phyloP scores from a whole-genome alignment of 1,140 invertebrate species.

The Lerema accius region DNA sequence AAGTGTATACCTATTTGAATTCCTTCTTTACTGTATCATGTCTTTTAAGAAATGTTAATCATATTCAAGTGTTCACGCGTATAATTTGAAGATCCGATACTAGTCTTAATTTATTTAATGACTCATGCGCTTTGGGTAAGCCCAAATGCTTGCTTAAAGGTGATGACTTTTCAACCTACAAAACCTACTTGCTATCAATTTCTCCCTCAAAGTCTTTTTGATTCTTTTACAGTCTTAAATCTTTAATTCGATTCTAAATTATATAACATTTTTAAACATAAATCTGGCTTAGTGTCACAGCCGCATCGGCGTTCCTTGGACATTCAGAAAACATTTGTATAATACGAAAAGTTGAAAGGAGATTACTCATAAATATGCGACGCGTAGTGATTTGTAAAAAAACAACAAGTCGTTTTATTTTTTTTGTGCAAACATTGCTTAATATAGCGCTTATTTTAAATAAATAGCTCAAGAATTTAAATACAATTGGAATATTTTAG shows the following conservation, averaged over 20 bases:
- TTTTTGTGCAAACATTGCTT: slow-evolving; percentile 19
- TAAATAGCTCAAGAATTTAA: too few species aligned
- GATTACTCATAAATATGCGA: slow-evolving; percentile 53
- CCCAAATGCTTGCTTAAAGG: not conserved
- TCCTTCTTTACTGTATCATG: too few species aligned
- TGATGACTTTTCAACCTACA: not conserved
- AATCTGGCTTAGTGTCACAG: slow-evolving; percentile 72
- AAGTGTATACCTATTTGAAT: too few species aligned
- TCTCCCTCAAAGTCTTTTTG: slow-evolving; percentile 40
- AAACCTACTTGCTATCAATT: slow-evolving; percentile 10
- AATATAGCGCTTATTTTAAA: slow-evolving; percentile 26
- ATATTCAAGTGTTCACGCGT: too few species aligned
- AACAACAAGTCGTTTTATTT: slow-evolving; percentile 22
- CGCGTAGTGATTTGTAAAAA: slow-evolving; percentile 46
- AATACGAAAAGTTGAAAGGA: slow-evolving; percentile 58
- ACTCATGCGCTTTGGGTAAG: not conserved
- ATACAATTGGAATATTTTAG: too few species aligned
- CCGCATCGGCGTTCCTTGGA: slow-evolving; percentile 47
- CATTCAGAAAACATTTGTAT: slow-evolving; percentile 69
- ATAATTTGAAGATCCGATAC: not conserved
- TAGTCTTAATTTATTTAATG: not conserved
- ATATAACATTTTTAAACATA: slow-evolving; percentile 67
- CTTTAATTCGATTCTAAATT: slow-evolving; percentile 72
- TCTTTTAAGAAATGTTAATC: too few species aligned
- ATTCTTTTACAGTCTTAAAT: slow-evolving; percentile 63